Percentiles rank a stretch among this genome's conserved stretches.
phyloP scores from a whole-genome alignment of 1,140 invertebrate genomes.

The Zeugodacus cucurbitae region DNA sequence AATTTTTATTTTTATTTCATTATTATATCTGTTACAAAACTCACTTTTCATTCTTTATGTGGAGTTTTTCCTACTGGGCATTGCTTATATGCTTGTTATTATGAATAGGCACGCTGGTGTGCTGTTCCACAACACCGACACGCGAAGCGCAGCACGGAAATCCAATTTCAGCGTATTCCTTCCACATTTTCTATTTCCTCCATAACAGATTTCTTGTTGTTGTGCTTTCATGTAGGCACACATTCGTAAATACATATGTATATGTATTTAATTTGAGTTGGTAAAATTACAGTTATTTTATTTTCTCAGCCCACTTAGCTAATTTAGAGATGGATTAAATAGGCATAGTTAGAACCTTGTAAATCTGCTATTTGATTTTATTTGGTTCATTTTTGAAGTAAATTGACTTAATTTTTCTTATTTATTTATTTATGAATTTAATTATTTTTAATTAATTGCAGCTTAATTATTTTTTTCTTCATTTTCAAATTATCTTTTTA shows the following conservation, averaged over 20 bases:
- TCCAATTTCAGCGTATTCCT: constrained; percentile 23
- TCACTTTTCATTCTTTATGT: too few species aligned
- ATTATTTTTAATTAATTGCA: too few species aligned
- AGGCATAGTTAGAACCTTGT: not conserved
- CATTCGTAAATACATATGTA: not conserved
- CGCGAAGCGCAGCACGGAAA: constrained; percentile 3
- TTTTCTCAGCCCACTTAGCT: not conserved
- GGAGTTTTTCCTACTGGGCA: not conserved
- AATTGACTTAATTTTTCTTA: not conserved
- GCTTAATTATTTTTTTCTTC: too few species aligned
- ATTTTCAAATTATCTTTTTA: too few species aligned
- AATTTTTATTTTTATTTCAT: not conserved
- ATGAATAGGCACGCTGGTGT: not conserved
- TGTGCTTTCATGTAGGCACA: not conserved
- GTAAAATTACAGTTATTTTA: too few species aligned
- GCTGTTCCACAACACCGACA: not conserved
- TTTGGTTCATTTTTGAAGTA: not conserved
- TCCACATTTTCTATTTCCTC: constrained; percentile 31
- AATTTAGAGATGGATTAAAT: not conserved
- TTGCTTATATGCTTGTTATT: not conserved
- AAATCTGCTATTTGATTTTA: not conserved
- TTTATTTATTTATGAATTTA: too few species aligned
- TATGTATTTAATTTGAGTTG: not conserved
- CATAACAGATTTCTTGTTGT: not conserved
- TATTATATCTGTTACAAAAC: too few species aligned